Conservation (phyloP, 2,888 invertebrate genomes). For the Folsomia manolachei region DNA sequence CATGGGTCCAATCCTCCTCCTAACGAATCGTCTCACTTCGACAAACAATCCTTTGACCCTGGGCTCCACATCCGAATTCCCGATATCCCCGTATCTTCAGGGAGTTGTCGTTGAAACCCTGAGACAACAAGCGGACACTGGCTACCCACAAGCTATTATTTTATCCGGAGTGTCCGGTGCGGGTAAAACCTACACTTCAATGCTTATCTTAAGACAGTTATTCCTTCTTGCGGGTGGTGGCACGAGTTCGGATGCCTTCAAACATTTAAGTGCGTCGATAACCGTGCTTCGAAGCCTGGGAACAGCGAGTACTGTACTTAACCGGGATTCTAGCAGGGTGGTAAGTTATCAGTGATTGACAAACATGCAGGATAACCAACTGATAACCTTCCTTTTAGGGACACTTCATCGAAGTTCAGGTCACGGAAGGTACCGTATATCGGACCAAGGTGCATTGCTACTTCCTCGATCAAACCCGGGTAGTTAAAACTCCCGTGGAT, state of each 20-base stretch:
- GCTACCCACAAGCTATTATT: constrained; percentile 92
- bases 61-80: constrained; percentile 71
- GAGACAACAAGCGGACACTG: constrained; percentile 88
- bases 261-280: constrained; percentile 91
- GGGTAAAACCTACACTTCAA: constrained; percentile 90
- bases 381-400: constrained; percentile 62
- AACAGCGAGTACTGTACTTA: constrained; percentile 83
- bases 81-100: constrained; percentile 75
- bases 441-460: constrained; percentile 95
- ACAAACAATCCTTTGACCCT: constrained; percentile 82
- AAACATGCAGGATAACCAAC: not conserved
- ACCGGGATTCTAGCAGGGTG: constrained; percentile 89
- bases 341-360: constrained; percentile 59
- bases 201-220: constrained; percentile 82
- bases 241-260: constrained; percentile 92
- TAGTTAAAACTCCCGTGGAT: constrained; percentile 76
- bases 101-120: constrained; percentile 88
- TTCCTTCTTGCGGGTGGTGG: constrained; percentile 93
- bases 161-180: constrained; percentile 87
- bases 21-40: constrained; percentile 85
- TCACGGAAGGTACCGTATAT: constrained; percentile 89
- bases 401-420: constrained; percentile 93
- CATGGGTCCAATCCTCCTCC: constrained; percentile 85
- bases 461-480: constrained; percentile 89
- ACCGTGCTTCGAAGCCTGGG: constrained; percentile 88